Evolutionary conservation across 1,140 invertebrate species (phyloP), one percentile per base, ranked within the genome.

Genomic region (Heliconius melpomene): DNA sequence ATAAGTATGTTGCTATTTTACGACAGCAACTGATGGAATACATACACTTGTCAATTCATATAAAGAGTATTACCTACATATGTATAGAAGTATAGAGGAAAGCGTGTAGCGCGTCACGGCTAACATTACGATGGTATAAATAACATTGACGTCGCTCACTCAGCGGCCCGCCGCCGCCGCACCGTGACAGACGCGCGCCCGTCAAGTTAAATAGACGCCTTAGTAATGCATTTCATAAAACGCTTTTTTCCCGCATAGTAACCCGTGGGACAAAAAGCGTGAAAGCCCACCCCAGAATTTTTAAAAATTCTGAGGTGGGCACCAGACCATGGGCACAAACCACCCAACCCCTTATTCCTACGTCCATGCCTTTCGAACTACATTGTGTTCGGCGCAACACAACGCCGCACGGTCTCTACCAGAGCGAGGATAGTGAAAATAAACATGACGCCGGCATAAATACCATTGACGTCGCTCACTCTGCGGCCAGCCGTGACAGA

Each of bases 121-220:
- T 72, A 75, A 79, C 78, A 79, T 79, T 79, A 54, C 38, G 57
- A 16, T 29, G 52, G 16, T 75, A 79, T 74, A 79, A 74, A 79
- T 79, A 79, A 29, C 78, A 75, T 75, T 79, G 78, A 79, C 78
- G 78, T 75, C 26, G 74, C 23, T 72, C 78, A 74, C 60, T 79
- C 74, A 75, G 74, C 78, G 74, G 72, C 57, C 73, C 71, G 74
- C 32, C 29, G 29, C 29, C 26, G 29, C 29, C 29, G 29, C 32
- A 5, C 36, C 78, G 78, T 79, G 78, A 72, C 78, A 75, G 78
- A 75, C 46, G 20, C 50, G 57, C 46, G 26, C 60, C 26, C 18
- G 13, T 20, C 18, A 7, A 18, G 40, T 75, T 11, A 74, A 79
- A 79, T 29, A 74, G 23, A 57, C 60, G 54, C 75, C 75, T 60